phyloP scores from a whole-genome alignment of 2,797 vertebrate species.

The Gymnopithys bicolor region DNA sequence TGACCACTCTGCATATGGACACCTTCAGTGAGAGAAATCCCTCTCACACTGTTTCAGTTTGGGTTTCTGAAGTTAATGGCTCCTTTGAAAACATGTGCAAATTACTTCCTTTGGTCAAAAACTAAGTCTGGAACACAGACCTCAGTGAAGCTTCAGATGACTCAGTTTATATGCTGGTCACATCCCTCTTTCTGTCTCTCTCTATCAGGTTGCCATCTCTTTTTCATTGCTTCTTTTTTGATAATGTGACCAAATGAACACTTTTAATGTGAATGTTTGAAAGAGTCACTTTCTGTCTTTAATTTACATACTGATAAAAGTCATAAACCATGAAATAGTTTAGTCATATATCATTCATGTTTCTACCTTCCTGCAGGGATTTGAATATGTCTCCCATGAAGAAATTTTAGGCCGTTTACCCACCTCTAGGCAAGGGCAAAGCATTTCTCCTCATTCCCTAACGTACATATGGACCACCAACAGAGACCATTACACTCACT shows the following conservation, averaged over 20 bases:
- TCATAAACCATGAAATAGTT: slow-evolving; percentile 30
- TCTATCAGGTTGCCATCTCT: background rate
- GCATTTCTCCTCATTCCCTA: background rate
- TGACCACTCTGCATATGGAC: background rate
- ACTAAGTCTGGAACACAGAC: background rate
- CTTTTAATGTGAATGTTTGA: background rate
- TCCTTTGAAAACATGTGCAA: background rate
- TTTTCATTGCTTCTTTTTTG: background rate
- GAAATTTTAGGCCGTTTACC: slow-evolving; percentile 14
- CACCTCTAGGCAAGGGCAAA: background rate
- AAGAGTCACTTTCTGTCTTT: background rate
- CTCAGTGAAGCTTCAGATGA: background rate
- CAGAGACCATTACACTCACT: background rate
- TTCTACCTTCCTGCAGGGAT: slow-evolving; percentile 24
- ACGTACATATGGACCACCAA: background rate
- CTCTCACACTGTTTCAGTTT: background rate
- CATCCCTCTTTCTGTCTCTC: background rate
- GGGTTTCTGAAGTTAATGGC: background rate
- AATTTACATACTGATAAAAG: slow-evolving; percentile 36
- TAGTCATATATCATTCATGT: background rate
- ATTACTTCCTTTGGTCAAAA: background rate
- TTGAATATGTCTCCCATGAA: background rate
- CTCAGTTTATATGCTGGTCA: background rate
- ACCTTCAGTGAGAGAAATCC: background rate
- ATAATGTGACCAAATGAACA: background rate